Evolutionary conservation across 2,888 invertebrate species (phyloP).

Genomic region (Pterostichus madidus): DNA sequence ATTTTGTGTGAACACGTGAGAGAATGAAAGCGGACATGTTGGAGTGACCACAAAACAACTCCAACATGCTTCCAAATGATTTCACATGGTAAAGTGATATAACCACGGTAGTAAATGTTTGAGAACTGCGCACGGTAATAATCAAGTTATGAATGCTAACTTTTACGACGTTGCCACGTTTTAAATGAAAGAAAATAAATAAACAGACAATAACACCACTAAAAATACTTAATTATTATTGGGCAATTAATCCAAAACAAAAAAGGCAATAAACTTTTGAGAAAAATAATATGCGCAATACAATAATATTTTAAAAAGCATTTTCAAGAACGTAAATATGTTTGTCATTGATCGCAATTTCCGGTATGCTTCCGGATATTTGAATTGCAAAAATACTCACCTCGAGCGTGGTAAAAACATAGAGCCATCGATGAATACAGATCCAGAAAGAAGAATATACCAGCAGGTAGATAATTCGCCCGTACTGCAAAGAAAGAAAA

Average conservation of each 20-base stretch:
- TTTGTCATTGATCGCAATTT: conserved; percentile 14
- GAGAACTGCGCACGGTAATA: conserved; percentile 7
- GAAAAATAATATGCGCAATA: not conserved
- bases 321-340: conserved; percentile 29
- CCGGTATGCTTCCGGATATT: conserved; percentile 11
- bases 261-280: conserved; percentile 16
- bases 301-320: conserved; percentile 5
- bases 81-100: conserved; percentile 36
- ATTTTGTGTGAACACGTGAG: conserved; percentile 50
- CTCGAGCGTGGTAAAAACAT: conserved; percentile 91
- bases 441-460: conserved; percentile 90
- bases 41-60: conserved; percentile 58
- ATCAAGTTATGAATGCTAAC: conserved; percentile 31
- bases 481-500: conserved; percentile 81
- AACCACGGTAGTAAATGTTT: conserved; percentile 13
- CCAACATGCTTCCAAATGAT: conserved; percentile 30
- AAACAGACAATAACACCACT: conserved; percentile 6
- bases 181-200: not conserved
- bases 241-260: conserved; percentile 5
- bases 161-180: conserved; percentile 44
- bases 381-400: conserved; percentile 75
- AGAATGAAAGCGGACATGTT: conserved; percentile 62
- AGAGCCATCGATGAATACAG: conserved; percentile 91
- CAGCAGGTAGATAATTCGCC: conserved; percentile 90
- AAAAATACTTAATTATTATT: conserved; percentile 15